Conservation (phyloP, 2,888 invertebrate species). For the Pterobdella sp. region DNA sequence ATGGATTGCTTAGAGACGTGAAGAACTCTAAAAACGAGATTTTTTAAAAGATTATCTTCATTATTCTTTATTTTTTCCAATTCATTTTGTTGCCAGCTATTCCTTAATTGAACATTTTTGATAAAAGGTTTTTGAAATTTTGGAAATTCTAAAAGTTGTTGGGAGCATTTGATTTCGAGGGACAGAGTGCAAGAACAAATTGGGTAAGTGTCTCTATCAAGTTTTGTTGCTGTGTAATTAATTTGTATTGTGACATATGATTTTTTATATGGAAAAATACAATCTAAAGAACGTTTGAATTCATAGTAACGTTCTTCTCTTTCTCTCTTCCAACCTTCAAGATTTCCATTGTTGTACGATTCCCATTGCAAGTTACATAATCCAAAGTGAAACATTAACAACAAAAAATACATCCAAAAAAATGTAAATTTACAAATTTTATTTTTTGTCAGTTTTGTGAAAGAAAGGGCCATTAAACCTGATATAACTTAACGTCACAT, state of each 20-base stretch:
- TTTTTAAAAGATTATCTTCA: background rate
- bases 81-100: background rate
- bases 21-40: background rate
- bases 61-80: background rate
- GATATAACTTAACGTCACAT: background rate
- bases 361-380: background rate
- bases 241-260: background rate
- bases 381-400: background rate
- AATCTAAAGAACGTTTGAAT: conserved; percentile 1
- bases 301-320: background rate
- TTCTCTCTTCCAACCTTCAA: background rate
- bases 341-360: background rate
- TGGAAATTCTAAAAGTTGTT: conserved; percentile 19
- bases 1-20: conserved; percentile 26
- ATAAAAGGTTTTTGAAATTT: background rate
- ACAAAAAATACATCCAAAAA: background rate
- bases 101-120: background rate
- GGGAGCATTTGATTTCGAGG: conserved; percentile 21
- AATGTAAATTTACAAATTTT: background rate
- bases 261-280: background rate
- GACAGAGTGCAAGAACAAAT: conserved; percentile 15
- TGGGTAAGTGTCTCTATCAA: background rate
- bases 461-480: conserved; percentile 9
- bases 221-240: background rate
- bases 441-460: background rate